A percentile compares a stretch with the other conserved stretches of the same genome.
Evolutionary conservation across 2,888 invertebrate species (phyloP).

Genomic region (Papilio elwesi): DNA sequence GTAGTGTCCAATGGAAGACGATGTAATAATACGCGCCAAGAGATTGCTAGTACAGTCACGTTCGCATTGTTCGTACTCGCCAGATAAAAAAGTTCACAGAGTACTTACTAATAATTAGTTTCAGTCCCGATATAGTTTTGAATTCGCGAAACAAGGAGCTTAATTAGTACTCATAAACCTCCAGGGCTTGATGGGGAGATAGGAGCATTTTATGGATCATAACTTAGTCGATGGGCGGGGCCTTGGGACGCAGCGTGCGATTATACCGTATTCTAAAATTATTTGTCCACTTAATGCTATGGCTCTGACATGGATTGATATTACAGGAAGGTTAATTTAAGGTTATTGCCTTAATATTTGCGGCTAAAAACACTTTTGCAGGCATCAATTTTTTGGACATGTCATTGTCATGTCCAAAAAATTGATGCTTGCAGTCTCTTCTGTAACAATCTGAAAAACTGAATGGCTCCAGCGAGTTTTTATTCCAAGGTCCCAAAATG

Average conservation of each 20-base stretch:
- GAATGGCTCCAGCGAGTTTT: too few relatives aligned
- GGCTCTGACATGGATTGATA: not conserved
- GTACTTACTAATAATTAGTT: constrained; percentile 73
- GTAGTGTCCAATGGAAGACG: constrained; percentile 52
- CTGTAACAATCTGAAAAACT: too few relatives aligned
- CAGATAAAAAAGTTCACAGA: constrained; percentile 77
- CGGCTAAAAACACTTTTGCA: too few relatives aligned
- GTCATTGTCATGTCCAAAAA: too few relatives aligned
- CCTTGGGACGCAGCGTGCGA: constrained; percentile 62
- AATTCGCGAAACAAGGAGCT: constrained; percentile 73
- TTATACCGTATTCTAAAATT: constrained; percentile 46
- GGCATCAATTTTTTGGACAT: too few relatives aligned
- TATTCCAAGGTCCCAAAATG: too few relatives aligned
- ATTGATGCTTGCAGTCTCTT: too few relatives aligned
- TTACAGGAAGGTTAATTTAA: constrained; percentile 2
- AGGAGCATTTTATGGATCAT: constrained; percentile 58
- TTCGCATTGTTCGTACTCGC: constrained; percentile 78
- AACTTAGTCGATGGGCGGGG: constrained; percentile 58
- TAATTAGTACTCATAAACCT: constrained; percentile 77
- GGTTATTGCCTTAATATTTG: too few relatives aligned
- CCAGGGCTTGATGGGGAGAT: constrained; percentile 45
- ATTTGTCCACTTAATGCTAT: constrained; percentile 25
- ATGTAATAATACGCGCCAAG: constrained; percentile 59
- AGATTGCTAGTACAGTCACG: constrained; percentile 79
- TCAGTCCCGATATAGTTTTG: constrained; percentile 63